A percentile compares a stretch with the other conserved stretches of the same genome.
phyloP scores from a whole-genome alignment of 2,888 invertebrate genomes.

The Meganola albula region DNA sequence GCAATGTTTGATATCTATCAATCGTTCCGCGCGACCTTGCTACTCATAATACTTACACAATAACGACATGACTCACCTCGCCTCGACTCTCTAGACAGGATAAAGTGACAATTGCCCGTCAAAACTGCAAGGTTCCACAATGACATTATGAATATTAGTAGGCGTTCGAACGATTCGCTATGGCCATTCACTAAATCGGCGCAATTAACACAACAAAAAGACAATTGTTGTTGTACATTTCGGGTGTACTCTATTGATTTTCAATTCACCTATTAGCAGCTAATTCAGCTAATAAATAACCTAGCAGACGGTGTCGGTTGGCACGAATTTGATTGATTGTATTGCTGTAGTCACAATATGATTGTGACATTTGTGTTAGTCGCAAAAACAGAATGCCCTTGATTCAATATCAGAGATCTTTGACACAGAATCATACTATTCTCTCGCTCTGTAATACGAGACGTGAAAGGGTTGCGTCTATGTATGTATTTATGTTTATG shows the following conservation, averaged over 20 bases:
- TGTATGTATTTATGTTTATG: background rate
- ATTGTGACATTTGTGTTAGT: constrained; percentile 40
- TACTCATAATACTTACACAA: constrained; percentile 28
- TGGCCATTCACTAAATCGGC: constrained; percentile 10
- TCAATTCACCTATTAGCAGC: constrained; percentile 18
- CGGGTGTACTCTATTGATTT: constrained; percentile 17
- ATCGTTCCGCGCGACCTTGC: constrained; percentile 37
- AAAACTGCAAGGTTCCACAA: constrained; percentile 31
- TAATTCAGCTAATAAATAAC: constrained; percentile 24
- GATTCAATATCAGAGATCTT: constrained; percentile 22
- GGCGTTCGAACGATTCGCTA: constrained; percentile 9
- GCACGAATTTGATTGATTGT: constrained; percentile 37
- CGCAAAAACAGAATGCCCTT: constrained; percentile 41
- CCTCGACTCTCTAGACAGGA: constrained; percentile 34
- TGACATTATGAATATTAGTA: constrained; percentile 10
- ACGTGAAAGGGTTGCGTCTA: constrained; percentile 35
- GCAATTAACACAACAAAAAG: constrained; percentile 11
- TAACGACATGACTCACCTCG: constrained; percentile 43
- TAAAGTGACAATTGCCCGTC: constrained; percentile 37
- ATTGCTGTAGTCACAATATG: constrained; percentile 44
- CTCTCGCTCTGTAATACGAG: constrained; percentile 27
- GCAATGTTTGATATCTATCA: constrained; percentile 26
- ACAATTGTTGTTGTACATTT: constrained; percentile 10
- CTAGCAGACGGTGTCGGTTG: constrained; percentile 42
- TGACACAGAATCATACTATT: constrained; percentile 32